Percentiles rank a stretch among this genome's conserved stretches.
Conservation (phyloP, 2,797 vertebrate genomes). For the Chaetodon trifasciatus region DNA sequence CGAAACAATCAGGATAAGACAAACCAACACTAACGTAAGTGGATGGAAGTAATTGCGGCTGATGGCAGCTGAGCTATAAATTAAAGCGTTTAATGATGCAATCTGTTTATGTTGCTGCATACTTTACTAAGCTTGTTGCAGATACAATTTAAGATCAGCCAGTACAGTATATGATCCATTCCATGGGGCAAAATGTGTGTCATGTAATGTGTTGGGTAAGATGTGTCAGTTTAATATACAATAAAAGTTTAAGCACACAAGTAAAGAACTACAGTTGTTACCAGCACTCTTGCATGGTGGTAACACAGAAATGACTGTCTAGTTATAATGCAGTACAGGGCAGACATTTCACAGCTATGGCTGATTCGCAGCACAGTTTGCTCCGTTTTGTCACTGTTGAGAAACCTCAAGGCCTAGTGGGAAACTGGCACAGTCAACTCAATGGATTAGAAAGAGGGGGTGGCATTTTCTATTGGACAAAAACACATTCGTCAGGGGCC, state of each 20-base stretch:
- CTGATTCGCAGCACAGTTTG: slow-evolving; percentile 27
- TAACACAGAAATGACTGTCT: not conserved
- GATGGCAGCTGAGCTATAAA: not conserved
- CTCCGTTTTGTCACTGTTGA: slow-evolving; percentile 12
- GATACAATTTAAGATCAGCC: slow-evolving; percentile 2
- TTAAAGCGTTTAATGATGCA: not conserved
- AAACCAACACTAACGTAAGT: not conserved
- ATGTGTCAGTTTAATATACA: not conserved
- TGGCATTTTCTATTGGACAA: slow-evolving; percentile 48
- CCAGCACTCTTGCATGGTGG: not conserved
- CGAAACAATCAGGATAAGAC: not conserved
- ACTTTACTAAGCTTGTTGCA: not conserved
- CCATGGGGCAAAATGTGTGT: not conserved
- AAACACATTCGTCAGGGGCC: slow-evolving; percentile 55
- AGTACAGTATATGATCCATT: not conserved
- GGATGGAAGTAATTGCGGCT: not conserved
- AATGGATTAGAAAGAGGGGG: slow-evolving; percentile 44
- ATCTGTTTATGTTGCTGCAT: not conserved
- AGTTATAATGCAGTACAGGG: slow-evolving; percentile 22
- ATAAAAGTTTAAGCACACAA: slow-evolving; percentile 1
- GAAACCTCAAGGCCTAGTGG: slow-evolving; percentile 39
- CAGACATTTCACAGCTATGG: slow-evolving; percentile 36
- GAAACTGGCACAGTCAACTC: slow-evolving; percentile 41
- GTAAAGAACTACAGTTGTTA: not conserved
- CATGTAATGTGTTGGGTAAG: not conserved